Evolutionary conservation across 2,888 invertebrate species (phyloP).

Genomic region (Teleiodes luculella): DNA sequence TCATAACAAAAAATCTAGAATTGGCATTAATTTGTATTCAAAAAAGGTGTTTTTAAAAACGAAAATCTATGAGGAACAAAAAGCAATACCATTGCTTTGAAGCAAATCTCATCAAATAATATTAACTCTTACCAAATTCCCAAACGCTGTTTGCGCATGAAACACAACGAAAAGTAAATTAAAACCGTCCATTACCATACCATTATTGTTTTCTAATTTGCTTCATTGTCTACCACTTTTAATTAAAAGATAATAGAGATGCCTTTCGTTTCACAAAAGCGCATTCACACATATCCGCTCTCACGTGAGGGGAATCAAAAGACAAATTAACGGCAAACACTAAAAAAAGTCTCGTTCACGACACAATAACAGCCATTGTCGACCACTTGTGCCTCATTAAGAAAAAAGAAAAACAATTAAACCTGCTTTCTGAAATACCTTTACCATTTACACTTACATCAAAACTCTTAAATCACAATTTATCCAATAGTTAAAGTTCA

Average conservation of each 20-base stretch:
- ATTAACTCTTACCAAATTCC: no score
- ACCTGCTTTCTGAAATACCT: conserved; percentile 43
- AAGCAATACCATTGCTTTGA: no score
- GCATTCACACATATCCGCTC: conserved; percentile 33
- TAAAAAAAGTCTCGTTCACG: conserved; percentile 49
- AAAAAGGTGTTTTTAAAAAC: no score
- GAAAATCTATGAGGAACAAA: no score
- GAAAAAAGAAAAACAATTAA: conserved; percentile 70
- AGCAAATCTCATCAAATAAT: no score
- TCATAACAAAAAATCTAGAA: no score
- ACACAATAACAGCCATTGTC: conserved; percentile 69
- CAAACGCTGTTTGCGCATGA: neutral
- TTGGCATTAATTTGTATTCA: no score
- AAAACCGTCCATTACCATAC: neutral
- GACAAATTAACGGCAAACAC: conserved; percentile 59
- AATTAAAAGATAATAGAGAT: conserved; percentile 13
- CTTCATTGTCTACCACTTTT: conserved; percentile 5
- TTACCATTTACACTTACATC: neutral
- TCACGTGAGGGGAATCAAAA: conserved; percentile 48
- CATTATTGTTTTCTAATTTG: conserved; percentile 10
- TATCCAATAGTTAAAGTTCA: conserved; percentile 5
- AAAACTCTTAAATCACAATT: neutral
- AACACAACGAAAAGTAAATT: neutral
- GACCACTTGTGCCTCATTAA: conserved; percentile 74
- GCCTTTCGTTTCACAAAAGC: neutral